phyloP scores from a whole-genome alignment of 1,140 invertebrate genomes.

The Bombus pyrosoma region DNA sequence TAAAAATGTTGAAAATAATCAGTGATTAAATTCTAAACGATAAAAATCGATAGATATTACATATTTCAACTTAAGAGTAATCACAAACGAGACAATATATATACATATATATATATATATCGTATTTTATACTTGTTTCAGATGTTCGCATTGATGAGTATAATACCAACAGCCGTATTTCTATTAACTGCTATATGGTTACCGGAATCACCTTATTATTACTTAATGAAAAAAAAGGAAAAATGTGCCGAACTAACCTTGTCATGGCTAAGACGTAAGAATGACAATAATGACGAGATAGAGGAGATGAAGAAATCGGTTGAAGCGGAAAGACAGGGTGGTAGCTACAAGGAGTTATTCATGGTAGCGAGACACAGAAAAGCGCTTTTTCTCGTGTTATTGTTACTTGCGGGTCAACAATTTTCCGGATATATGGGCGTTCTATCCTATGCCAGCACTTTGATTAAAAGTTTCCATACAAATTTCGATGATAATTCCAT shows the following conservation, averaged over 20 bases:
- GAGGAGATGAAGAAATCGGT: not conserved
- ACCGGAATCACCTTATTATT: constrained; percentile 89
- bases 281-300: constrained; percentile 7
- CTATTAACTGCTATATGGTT: constrained; percentile 85
- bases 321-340: constrained; percentile 67
- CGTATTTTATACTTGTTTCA: constrained; percentile 4
- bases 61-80: not conserved
- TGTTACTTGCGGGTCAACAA: constrained; percentile 38
- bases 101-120: not conserved
- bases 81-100: not conserved
- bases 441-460: not conserved
- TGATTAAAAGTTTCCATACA: not conserved
- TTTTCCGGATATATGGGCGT: constrained; percentile 20
- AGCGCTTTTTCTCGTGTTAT: not conserved
- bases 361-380: constrained; percentile 82
- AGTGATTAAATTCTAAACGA: not conserved
- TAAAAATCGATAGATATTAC: not conserved
- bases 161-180: constrained; percentile 82
- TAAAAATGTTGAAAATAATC: not conserved
- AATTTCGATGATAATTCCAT: accelerated
- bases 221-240: constrained; percentile 78
- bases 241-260: not conserved
- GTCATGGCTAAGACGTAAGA: constrained; percentile 4
- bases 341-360: constrained; percentile 80
- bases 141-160: constrained; percentile 81